Conservation (phyloP, 2,113 vertebrate genomes). For the Odontophorus gujanensis region DNA sequence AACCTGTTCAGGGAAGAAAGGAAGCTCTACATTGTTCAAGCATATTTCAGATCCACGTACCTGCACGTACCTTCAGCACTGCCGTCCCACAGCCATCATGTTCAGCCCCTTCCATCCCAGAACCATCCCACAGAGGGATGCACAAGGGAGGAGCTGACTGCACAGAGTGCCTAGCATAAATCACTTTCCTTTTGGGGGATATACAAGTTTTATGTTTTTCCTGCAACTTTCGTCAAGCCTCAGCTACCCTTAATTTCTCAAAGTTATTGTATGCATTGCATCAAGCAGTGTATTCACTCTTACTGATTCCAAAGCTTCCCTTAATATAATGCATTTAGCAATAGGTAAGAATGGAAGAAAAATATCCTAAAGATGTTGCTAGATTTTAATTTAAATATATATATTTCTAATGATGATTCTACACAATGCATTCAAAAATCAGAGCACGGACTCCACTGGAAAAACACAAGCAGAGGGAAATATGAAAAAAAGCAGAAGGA, state of each 20-base stretch:
- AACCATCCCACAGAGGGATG: neutral
- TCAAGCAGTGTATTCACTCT: neutral
- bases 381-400: neutral
- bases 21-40: neutral
- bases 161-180: neutral
- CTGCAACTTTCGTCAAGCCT: neutral
- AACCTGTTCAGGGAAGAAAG: neutral
- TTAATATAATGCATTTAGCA: neutral
- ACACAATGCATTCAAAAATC: slow-evolving; percentile 36
- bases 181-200: neutral
- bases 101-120: neutral
- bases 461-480: slow-evolving; percentile 50
- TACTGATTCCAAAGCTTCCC: neutral
- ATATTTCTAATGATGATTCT: neutral
- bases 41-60: neutral
- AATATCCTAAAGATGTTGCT: neutral
- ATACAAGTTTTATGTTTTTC: fast-evolving
- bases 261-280: neutral
- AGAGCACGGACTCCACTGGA: neutral
- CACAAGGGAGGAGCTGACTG: neutral
- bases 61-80: neutral
- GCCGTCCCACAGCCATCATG: neutral
- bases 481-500: too few relatives aligned
- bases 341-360: neutral
- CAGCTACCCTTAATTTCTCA: neutral